Evolutionary conservation across 2,888 invertebrate genomes (phyloP), one percentile per base, ranked within the genome.

Genomic region (Arenicola marina): DNA sequence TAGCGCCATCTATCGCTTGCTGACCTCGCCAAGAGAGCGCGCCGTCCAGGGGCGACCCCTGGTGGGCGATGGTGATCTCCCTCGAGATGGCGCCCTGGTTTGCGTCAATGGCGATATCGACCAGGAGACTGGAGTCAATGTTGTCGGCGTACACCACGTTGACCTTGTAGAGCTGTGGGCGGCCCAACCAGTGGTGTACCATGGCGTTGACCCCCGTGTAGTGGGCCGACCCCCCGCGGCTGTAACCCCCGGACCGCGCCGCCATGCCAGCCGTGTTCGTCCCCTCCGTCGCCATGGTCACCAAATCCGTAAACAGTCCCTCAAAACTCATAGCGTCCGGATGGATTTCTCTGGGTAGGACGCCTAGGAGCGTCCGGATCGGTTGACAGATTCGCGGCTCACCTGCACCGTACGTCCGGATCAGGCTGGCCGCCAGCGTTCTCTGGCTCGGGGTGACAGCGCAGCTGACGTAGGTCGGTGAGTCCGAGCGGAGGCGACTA

Each of bases 41-140:
- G 15, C 48, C 48, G 48, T 48, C 21, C 48, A 48, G 11, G n/a
- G n/a, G n/a, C n/a, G n/a, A n/a, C 11, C 53, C 53, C 21, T 53
- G 53, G 31, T 28, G 24, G 24, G 18, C 21, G 15, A 48, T 48
- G 48, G 18, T 21, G 18, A 21, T 21, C 24, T 48, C 18, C 7
- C 48, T 11, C 7, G 48, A 21, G 7, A 48, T 48, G 15, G 7
- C 18, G 7, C 48, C 24, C 21, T 18, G 31, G 11, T 28, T 29
- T 28, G 53, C 26, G 7, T 53, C 29, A 7, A 53, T 29, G 11
- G 31, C 31, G 11, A 53, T 7, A 11, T 53, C 29, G 11, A 28
- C 31, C 31, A 53, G 31, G 11, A 7, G 29, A 18, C 15, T 28
- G 29, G 53, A 24, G 21, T 28, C 15, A 11, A 29, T 15, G 53